Conservation (phyloP, 2,797 vertebrate genomes). For the Pangasius larnaudii region DNA sequence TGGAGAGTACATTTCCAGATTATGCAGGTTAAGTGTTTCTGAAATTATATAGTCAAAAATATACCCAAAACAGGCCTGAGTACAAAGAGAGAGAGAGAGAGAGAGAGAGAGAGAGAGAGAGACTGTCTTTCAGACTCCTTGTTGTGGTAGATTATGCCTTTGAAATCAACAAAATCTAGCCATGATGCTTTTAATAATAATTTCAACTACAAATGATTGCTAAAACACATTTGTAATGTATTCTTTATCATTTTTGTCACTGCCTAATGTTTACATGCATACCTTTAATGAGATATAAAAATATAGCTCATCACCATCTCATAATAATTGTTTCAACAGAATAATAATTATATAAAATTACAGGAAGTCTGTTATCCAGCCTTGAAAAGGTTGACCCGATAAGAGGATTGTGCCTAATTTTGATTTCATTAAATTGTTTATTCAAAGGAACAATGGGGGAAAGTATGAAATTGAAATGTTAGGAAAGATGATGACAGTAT, state of each 20-base stretch:
- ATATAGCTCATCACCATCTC: background rate
- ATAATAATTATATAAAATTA: slow-evolving; percentile 44
- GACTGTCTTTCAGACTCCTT: background rate
- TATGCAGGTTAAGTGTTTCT: slow-evolving; percentile 24
- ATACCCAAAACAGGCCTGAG: background rate
- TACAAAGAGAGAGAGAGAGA: background rate
- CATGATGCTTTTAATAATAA: background rate
- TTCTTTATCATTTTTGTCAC: background rate
- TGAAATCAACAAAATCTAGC: background rate
- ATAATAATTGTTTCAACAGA: slow-evolving; percentile 1
- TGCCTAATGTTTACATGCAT: background rate
- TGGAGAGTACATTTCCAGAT: slow-evolving; percentile 34
- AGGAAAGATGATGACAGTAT: slow-evolving; percentile 58
- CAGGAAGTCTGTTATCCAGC: slow-evolving; percentile 39
- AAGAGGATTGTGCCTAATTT: slow-evolving; percentile 53
- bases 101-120: background rate
- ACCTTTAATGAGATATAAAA: background rate
- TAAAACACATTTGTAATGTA: background rate
- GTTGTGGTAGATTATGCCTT: background rate
- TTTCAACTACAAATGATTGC: background rate
- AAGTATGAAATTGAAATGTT: slow-evolving; percentile 61
- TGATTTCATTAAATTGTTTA: slow-evolving; percentile 61
- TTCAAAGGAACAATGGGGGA: slow-evolving; percentile 49
- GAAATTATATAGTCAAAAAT: slow-evolving; percentile 39
- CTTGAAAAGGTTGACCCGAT: slow-evolving; percentile 57